Conservation (phyloP, 1,140 invertebrate genomes). For the Solenopsis fugax region DNA sequence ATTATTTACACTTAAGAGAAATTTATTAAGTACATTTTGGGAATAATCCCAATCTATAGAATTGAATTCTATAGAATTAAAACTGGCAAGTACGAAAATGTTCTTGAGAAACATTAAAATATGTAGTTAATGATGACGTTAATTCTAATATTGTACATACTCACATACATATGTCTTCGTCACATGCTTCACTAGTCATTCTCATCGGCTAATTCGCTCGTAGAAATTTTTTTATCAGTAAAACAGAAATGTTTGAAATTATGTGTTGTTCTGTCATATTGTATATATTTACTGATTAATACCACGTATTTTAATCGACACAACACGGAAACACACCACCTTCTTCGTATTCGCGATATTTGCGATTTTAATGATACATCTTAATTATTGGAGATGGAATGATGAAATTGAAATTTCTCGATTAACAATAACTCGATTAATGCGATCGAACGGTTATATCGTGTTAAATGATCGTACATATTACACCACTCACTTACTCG, state of each 20-base stretch:
- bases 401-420: slow-evolving; percentile 7
- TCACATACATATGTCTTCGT: slow-evolving; percentile 57
- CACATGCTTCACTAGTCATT: slow-evolving; percentile 58
- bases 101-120: slow-evolving; percentile 12
- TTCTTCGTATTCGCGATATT: not conserved
- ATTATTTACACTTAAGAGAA: not conserved
- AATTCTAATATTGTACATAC: slow-evolving; percentile 58
- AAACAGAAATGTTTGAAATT: slow-evolving; percentile 43
- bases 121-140: slow-evolving; percentile 39
- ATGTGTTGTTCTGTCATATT: slow-evolving; percentile 53
- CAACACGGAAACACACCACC: slow-evolving; percentile 12
- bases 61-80: not conserved
- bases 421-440: not conserved
- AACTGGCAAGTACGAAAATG: slow-evolving; percentile 45
- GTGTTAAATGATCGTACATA: not conserved
- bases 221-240: slow-evolving; percentile 45
- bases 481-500: slow-evolving; percentile 58
- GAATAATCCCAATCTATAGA: not conserved
- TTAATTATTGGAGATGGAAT: not conserved
- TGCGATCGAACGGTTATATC: not conserved
- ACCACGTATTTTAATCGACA: slow-evolving; percentile 28
- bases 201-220: slow-evolving; percentile 52
- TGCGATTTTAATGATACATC: not conserved
- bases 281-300: slow-evolving; percentile 51
- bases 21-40: not conserved